Conservation (phyloP, 1,140 invertebrate species). For the Sarcophaga peregrina region DNA sequence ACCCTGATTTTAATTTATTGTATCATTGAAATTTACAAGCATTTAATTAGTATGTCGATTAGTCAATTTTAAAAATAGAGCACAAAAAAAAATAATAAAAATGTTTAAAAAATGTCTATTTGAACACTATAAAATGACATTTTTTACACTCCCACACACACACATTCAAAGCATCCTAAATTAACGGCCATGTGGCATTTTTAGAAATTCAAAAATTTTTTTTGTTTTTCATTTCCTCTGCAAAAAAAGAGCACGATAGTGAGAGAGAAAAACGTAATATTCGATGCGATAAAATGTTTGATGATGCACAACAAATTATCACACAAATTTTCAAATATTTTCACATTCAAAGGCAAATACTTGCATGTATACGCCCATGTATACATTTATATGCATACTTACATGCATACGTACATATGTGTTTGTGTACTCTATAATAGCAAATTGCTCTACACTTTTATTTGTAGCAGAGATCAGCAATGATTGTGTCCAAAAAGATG, state of each 20-base stretch:
- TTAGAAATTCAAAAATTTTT: background rate
- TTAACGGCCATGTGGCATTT: background rate
- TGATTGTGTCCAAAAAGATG: too few relatives aligned
- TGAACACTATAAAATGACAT: background rate
- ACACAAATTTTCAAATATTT: conserved; percentile 11
- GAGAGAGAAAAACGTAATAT: conserved; percentile 2
- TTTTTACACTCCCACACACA: background rate
- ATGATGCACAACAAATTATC: conserved; percentile 39
- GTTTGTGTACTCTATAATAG: too few relatives aligned
- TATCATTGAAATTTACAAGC: background rate
- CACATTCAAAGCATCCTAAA: background rate
- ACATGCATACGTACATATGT: too few relatives aligned
- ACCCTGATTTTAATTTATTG: background rate
- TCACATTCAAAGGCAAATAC: background rate
- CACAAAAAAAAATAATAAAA: background rate
- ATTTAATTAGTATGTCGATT: conserved; percentile 33
- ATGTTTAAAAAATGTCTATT: conserved; percentile 8
- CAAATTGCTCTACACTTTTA: too few relatives aligned
- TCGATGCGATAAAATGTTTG: conserved; percentile 22
- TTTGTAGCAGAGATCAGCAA: too few relatives aligned
- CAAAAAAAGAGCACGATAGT: too few relatives aligned
- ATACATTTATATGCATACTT: too few relatives aligned
- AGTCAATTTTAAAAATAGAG: background rate
- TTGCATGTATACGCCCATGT: too few relatives aligned
- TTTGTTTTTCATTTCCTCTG: background rate